Evolutionary conservation across 1,140 invertebrate genomes (phyloP), one percentile per base, ranked within the genome.

Genomic region (Batillaria attramentaria): DNA sequence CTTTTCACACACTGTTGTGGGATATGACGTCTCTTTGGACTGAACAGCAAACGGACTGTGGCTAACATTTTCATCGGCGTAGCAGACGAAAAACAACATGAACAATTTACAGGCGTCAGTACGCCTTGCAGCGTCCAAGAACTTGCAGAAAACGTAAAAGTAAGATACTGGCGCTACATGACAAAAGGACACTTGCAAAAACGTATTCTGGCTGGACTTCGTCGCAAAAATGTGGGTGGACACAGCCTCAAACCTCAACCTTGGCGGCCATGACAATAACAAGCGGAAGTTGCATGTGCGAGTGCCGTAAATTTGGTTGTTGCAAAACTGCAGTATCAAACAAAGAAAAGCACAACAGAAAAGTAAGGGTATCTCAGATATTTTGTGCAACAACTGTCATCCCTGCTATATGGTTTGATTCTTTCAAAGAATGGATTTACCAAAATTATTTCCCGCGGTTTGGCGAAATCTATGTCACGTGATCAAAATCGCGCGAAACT

Each of bases 401-500:
- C n/a, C n/a, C n/a, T 8, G 57, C 20, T 28, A 28, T 28, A 54
- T 54, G 2, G 18, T 54, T n/a, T n/a, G 18, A 18, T n/a, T n/a
- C 50, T n/a, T n/a, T n/a, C 3, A 2, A 50, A 13, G 46, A 13
- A 50, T 13, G 13, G 13, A 13, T 50, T 50, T 24, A 13, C 13
- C 46, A 50, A 24, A 13, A 13, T 13, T 24, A 50, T 24, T 24
- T 50, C 46, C 46, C 13, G 46, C 46, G 24, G 46, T 24, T 50
- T 50, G 13, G 24, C 46, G 46, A 50, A 13, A 6, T 20, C 33
- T 31, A 13, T n/a, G 57, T 62, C 57, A 62, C 57, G 8, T 62
- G 57, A 62, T 31, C 24, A 62, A 62, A 62, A 62, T 31, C 57
- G 57, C 57, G 57, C 57, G 57, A 62, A 62, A n/a, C 10, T 62